phyloP scores from a whole-genome alignment of 2,888 invertebrate genomes.

The Drosophila suboccidentalis region DNA sequence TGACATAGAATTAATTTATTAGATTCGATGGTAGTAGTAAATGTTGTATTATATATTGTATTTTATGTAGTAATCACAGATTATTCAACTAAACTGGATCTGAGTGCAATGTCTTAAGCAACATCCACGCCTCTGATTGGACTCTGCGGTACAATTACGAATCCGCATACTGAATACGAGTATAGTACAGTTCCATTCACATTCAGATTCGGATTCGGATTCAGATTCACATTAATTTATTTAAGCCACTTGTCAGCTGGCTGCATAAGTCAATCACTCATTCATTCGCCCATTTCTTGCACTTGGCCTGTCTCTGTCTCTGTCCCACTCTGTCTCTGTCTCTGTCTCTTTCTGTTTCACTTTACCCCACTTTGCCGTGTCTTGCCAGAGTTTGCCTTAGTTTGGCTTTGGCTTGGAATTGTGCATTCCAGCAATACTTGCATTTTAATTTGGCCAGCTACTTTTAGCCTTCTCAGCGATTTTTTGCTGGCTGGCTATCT shows the following conservation, averaged over 20 bases:
- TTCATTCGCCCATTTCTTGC: constrained; percentile 69
- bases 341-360: neutral
- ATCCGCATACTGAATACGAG: constrained; percentile 1
- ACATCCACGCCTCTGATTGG: constrained; percentile 47
- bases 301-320: constrained; percentile 17
- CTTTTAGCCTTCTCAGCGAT: constrained; percentile 61
- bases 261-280: constrained; percentile 80
- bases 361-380: neutral
- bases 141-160: constrained; percentile 11
- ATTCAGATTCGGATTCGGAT: constrained; percentile 35
- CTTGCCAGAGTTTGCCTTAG: constrained; percentile 10
- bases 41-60: neutral
- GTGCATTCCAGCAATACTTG: constrained; percentile 80
- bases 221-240: constrained; percentile 70
- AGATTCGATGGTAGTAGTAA: neutral
- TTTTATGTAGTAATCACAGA: neutral
- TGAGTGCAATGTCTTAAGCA: constrained; percentile 16
- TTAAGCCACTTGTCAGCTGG: constrained; percentile 75
- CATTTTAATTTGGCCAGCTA: constrained; percentile 78
- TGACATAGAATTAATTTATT: no score
- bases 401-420: constrained; percentile 16
- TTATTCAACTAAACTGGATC: constrained; percentile 7
- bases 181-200: neutral
- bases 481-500: constrained; percentile 63
- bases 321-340: no score